Evolutionary conservation across 2,797 vertebrate genomes (phyloP), one percentile per base, ranked within the genome.

Genomic region (Tinamus major): DNA sequence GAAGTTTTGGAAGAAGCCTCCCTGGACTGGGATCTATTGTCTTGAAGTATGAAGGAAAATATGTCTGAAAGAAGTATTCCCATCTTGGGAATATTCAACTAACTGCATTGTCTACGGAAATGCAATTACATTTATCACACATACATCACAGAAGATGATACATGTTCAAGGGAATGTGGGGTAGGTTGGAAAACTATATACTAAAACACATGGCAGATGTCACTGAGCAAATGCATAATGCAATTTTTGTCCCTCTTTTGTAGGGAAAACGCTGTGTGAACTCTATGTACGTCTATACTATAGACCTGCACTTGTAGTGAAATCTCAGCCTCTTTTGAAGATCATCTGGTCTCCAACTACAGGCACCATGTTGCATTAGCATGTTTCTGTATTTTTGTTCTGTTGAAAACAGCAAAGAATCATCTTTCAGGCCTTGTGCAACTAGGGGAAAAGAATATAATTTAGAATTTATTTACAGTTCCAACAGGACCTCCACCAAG

Each of bases 191-290:
- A 53, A 82, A 94, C 75, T 62, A 20, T 10, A 14, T 9, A 46
- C 26, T 67, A 55, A 75, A 91, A 84, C 63, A 79, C 42, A 48
- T 35, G 41, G 44, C 65, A 78, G 78, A 87, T 72, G 27, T 76
- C 37, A 56, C 23, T 81, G 55, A 72, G 21, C 9, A 89, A 87
- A 87, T 37, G 23, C 12, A 65, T 44, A 76, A 31, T 26, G 9
- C 39, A 58, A 89, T 95, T 95, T 91, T 75, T 55, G 49, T 72
- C 58, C 10, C 6, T 82, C 44, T 75, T 91, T 75, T 46, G 18
- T 31, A 72, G 63, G 18, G 33, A 79, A 91, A 87, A 75, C 41
- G 11, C 5, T 49, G 10, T 53, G 13, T 69, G 49, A 89, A 65
- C 17, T 83, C 17, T 31, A 62, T 74, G 16, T 53, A 61, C 24